phyloP scores from a whole-genome alignment of 92 coral and sea anemone genomes.

The Palythoa heliodiscus region DNA sequence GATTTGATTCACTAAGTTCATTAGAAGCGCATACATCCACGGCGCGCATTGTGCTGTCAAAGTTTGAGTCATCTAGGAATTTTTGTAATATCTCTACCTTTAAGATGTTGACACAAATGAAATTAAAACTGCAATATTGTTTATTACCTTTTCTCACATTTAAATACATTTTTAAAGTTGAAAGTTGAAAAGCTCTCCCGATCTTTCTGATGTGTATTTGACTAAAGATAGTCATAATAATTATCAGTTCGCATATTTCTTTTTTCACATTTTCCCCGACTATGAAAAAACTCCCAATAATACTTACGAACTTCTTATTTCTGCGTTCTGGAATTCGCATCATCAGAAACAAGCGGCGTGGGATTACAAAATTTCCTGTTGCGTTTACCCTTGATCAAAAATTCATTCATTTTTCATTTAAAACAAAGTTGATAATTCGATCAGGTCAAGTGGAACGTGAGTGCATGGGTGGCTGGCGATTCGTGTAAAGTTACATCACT shows the following conservation, averaged over 20 bases:
- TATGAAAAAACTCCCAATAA: neutral
- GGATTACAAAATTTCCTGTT: neutral
- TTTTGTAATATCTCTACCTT: neutral
- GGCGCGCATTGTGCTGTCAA: neutral
- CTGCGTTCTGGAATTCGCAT: neutral
- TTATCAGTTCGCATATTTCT: neutral
- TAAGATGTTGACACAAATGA: neutral
- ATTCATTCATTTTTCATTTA: neutral
- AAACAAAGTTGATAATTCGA: neutral
- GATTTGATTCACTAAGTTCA: neutral
- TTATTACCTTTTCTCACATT: neutral
- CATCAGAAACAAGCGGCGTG: neutral
- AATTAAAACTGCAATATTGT: neutral
- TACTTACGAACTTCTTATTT: neutral
- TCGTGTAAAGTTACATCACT: neutral
- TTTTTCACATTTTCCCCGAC: neutral
- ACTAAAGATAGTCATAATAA: neutral
- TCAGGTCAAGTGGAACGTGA: neutral
- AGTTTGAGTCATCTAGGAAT: neutral
- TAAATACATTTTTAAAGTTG: no score
- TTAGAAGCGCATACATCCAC: neutral
- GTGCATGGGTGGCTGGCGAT: neutral
- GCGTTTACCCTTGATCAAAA: neutral
- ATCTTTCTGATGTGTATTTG: neutral
- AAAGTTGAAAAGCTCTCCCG: neutral